Percentiles rank a stretch among this genome's conserved stretches.
Conservation (phyloP, 2,113 vertebrate species). For the Pangasianodon hypophthalmus region DNA sequence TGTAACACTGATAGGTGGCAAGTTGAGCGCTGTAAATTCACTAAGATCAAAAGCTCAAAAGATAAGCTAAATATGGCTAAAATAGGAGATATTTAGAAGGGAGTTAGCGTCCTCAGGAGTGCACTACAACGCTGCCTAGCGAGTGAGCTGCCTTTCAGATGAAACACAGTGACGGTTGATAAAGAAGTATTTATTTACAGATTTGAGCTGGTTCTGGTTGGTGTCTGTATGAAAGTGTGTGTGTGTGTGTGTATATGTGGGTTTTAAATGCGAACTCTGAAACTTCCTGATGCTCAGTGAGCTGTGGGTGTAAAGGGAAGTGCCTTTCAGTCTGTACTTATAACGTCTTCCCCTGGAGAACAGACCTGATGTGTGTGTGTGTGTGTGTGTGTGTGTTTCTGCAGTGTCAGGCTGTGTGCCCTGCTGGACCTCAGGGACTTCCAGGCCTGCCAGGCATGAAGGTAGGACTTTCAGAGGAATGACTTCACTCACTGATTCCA, state of each 20-base stretch:
- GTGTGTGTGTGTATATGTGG: not conserved
- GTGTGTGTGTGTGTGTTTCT: conserved; percentile 25
- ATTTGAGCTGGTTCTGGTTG: not conserved
- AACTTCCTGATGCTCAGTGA: not conserved
- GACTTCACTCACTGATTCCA: not conserved
- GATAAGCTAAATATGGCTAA: not conserved
- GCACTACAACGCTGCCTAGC: not conserved
- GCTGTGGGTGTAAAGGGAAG: not conserved
- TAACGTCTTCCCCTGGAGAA: not conserved
- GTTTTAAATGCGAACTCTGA: not conserved
- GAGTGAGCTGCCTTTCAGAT: not conserved
- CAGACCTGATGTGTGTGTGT: conserved; percentile 14
- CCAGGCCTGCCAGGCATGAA: conserved; percentile 76
- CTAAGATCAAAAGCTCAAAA: too few species aligned
- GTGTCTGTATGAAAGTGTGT: not conserved
- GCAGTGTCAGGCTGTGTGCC: conserved; percentile 76
- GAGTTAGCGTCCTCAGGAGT: not conserved
- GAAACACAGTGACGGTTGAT: not conserved
- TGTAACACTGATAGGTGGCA: not conserved
- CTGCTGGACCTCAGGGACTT: conserved; percentile 75
- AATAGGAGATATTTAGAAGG: not conserved
- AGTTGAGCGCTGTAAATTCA: not conserved
- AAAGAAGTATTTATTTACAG: not conserved
- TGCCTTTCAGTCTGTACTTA: not conserved
- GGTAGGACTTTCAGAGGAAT: conserved; percentile 63